phyloP scores from a whole-genome alignment of 2,113 vertebrate species.

The Guaruba guarouba region DNA sequence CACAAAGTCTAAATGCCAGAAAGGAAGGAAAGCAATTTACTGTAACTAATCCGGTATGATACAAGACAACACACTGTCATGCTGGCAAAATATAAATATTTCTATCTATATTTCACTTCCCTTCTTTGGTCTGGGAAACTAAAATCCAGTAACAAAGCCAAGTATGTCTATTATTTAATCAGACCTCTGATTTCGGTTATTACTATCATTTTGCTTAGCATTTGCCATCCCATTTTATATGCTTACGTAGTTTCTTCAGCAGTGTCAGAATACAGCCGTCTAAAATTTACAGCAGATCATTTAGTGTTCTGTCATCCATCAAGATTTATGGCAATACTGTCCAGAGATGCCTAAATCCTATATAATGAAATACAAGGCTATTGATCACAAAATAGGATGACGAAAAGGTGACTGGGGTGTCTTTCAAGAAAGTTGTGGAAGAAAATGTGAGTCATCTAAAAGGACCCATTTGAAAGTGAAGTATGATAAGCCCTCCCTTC shows the following conservation, averaged over 20 bases:
- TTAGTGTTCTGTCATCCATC: slow-evolving; percentile 33
- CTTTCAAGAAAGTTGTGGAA: slow-evolving; percentile 1
- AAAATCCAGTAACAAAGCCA: not conserved
- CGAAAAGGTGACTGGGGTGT: not conserved
- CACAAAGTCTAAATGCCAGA: not conserved
- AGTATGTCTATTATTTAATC: not conserved
- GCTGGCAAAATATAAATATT: not conserved
- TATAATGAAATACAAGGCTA: slow-evolving; percentile 32
- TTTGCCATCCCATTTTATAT: not conserved
- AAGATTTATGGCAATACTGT: slow-evolving; percentile 35
- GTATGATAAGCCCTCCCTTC: not conserved
- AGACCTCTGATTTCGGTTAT: slow-evolving; percentile 1
- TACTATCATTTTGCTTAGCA: not conserved
- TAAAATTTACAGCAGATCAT: slow-evolving; percentile 67
- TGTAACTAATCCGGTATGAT: not conserved
- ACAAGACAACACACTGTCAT: not conserved
- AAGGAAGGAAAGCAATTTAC: not conserved
- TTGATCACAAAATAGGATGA: slow-evolving; percentile 37
- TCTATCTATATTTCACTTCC: not conserved
- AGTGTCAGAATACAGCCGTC: slow-evolving; percentile 17
- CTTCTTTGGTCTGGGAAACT: not conserved
- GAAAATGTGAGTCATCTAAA: slow-evolving; percentile 38
- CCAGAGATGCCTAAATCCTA: slow-evolving; percentile 18
- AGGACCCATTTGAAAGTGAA: not conserved
- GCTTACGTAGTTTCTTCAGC: not conserved